phyloP scores from a whole-genome alignment of 2,113 vertebrate species.

The Illadopsis cleaveri region DNA sequence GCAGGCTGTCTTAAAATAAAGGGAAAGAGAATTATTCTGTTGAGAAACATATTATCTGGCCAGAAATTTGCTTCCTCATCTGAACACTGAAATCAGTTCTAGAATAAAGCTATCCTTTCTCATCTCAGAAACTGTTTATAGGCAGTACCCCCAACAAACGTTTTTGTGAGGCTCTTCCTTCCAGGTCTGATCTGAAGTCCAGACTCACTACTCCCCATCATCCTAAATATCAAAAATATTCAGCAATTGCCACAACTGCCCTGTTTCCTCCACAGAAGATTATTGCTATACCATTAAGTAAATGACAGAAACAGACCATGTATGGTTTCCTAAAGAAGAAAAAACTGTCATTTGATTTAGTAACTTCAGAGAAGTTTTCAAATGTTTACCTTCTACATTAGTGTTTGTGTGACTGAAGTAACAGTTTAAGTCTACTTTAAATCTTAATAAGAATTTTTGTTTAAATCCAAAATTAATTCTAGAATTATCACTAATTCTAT shows the following conservation, averaged over 20 bases:
- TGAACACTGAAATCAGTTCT: background rate
- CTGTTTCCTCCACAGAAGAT: background rate
- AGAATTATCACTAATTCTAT: background rate
- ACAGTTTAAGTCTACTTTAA: background rate
- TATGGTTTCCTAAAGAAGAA: background rate
- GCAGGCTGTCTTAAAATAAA: background rate
- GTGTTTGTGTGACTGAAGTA: background rate
- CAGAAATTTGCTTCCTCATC: background rate
- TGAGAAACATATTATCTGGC: background rate
- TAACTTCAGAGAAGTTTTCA: background rate
- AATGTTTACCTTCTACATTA: background rate
- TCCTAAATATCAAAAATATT: background rate
- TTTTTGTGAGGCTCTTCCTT: background rate
- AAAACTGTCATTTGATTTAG: background rate
- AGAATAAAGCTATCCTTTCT: background rate
- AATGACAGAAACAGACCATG: background rate
- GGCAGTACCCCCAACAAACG: background rate
- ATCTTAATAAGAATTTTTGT: background rate
- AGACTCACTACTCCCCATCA: background rate
- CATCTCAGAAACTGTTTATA: background rate
- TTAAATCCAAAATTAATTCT: background rate
- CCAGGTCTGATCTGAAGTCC: background rate
- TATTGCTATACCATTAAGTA: background rate
- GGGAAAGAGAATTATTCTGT: background rate
- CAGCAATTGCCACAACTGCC: background rate